phyloP scores from a whole-genome alignment of 2,113 vertebrate species.

The Tretioscincus oriximinensis region DNA sequence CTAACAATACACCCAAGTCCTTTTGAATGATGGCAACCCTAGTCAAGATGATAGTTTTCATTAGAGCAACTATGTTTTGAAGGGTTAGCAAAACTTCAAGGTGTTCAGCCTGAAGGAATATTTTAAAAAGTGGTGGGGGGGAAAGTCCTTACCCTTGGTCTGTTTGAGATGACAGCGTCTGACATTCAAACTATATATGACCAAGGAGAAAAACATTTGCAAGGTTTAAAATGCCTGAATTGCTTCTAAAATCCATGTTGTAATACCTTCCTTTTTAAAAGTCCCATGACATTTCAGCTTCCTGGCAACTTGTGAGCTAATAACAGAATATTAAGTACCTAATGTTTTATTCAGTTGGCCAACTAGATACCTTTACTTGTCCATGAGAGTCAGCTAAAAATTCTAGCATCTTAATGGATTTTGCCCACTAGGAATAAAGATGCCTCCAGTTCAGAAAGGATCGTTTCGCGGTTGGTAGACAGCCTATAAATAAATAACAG shows the following conservation, averaged over 20 bases:
- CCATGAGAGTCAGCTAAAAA: not conserved
- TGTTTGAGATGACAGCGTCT: not conserved
- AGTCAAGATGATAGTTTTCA: not conserved
- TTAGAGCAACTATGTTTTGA: not conserved
- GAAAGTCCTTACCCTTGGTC: not conserved
- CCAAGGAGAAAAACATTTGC: not conserved
- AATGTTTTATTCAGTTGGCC: not conserved
- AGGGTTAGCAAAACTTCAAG: not conserved
- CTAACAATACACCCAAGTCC: too few species aligned
- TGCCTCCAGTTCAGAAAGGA: constrained; percentile 47
- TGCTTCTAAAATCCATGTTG: not conserved
- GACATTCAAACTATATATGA: not conserved
- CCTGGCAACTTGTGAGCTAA: not conserved
- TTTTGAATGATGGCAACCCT: too few species aligned
- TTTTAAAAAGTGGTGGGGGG: not conserved
- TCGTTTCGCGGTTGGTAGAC: constrained; percentile 67
- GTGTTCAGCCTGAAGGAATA: not conserved
- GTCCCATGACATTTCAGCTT: not conserved
- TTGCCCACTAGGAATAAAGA: constrained; percentile 37
- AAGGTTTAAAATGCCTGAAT: not conserved
- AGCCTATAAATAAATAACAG: constrained; percentile 93
- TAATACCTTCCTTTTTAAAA: not conserved
- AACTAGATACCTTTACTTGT: not conserved
- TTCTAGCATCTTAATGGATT: constrained; percentile 11
- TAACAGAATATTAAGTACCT: not conserved